phyloP scores from a whole-genome alignment of 2,113 vertebrate genomes.

The Carassius gibelio region DNA sequence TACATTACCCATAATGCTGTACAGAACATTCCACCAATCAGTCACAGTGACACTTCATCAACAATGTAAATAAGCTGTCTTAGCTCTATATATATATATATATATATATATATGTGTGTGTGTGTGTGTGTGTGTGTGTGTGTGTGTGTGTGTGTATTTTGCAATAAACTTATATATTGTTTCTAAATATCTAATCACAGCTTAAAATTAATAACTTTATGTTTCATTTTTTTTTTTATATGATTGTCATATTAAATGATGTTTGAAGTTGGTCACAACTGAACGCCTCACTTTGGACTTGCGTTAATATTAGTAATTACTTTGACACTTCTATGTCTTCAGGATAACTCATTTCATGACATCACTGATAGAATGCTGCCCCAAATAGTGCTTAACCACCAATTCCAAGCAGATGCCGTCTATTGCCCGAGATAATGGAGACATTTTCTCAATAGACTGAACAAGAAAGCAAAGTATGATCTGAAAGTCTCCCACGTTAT shows the following conservation, averaged over 20 bases:
- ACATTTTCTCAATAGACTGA: slow-evolving; percentile 35
- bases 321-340: slow-evolving; percentile 48
- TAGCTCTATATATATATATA: too few species aligned
- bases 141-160: too few species aligned
- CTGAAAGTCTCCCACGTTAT: slow-evolving; percentile 18
- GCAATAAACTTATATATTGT: too few species aligned
- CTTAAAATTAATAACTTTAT: too few species aligned
- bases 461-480: slow-evolving; percentile 33
- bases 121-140: too few species aligned
- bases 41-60: too few species aligned
- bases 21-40: too few species aligned
- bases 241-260: slow-evolving; percentile 18
- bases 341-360: slow-evolving; percentile 55
- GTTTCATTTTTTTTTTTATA: too few species aligned
- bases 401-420: slow-evolving; percentile 36
- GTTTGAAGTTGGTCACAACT: slow-evolving; percentile 39
- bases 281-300: slow-evolving; percentile 37
- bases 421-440: slow-evolving; percentile 21
- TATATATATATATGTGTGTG: too few species aligned
- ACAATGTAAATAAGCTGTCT: too few species aligned
- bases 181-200: too few species aligned
- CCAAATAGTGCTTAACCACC: slow-evolving; percentile 49
- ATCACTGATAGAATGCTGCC: slow-evolving; percentile 26
- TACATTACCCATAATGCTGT: too few species aligned
- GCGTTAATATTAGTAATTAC: slow-evolving; percentile 61